These are phyloP conservation scores for Trididemnum clinides DNA, from an alignment of 23 tunicate genomes.

Conservation along the genomic window DNA sequence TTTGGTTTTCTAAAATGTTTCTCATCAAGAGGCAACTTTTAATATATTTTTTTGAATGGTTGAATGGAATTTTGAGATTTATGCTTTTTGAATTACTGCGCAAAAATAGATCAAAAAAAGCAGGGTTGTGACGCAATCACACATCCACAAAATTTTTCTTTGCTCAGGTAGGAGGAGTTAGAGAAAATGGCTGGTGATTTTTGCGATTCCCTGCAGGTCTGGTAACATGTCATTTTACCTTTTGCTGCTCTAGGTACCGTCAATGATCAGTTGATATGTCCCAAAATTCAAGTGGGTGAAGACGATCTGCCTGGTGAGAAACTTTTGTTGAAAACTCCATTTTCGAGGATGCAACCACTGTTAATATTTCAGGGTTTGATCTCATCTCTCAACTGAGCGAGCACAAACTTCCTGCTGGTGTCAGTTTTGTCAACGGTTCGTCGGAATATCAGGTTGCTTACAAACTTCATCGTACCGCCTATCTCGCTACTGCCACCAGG, in stretches of 20 bases:
- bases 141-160: no score
- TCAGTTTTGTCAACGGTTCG: constrained; percentile 43
- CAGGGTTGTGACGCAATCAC: no score
- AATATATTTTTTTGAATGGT: no score
- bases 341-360: not conserved
- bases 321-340: not conserved
- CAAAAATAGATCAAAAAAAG: no score
- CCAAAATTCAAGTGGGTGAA: constrained; percentile 60
- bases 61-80: no score
- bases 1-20: no score
- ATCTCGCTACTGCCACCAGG: constrained; percentile 23
- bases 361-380: constrained; percentile 39
- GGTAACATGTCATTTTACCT: not conserved
- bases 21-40: no score
- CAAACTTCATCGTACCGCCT: not conserved
- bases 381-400: constrained; percentile 45
- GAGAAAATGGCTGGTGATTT: not conserved
- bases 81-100: no score
- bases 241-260: not conserved
- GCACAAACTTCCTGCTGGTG: constrained; percentile 13
- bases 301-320: constrained; percentile 60
- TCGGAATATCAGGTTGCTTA: constrained; percentile 54
- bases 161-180: no score
- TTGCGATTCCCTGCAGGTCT: not conserved
- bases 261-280: constrained; percentile 15